phyloP scores from a whole-genome alignment of 2,888 invertebrate species.

The Papilio elwesi region DNA sequence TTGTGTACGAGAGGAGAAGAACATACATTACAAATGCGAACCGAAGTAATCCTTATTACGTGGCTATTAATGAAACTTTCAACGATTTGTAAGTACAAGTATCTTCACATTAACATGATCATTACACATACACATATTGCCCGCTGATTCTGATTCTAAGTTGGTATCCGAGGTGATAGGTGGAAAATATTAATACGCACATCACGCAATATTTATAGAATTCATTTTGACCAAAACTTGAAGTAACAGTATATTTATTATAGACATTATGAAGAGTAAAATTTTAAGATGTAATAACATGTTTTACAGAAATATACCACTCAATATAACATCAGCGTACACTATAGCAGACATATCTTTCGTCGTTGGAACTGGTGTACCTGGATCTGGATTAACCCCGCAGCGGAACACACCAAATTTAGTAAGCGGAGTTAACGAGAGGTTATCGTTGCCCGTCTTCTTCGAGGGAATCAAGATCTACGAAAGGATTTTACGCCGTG shows the following conservation, averaged over 20 bases:
- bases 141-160: not conserved
- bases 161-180: not conserved
- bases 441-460: not conserved
- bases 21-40: constrained; percentile 1
- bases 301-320: constrained; percentile 4
- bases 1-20: not conserved
- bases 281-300: too few relatives aligned
- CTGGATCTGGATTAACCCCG: constrained; percentile 4
- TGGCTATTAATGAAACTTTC: constrained; percentile 6
- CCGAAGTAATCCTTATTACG: constrained; percentile 14
- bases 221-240: too few relatives aligned
- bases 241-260: too few relatives aligned
- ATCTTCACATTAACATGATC: not conserved
- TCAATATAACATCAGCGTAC: not conserved
- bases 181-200: not conserved
- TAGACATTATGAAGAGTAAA: too few relatives aligned
- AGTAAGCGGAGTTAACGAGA: constrained; percentile 7
- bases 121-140: too few relatives aligned
- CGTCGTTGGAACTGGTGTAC: not conserved
- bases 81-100: constrained; percentile 13
- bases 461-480: constrained; percentile 12
- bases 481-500: constrained; percentile 6
- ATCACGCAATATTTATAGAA: too few relatives aligned
- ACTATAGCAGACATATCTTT: not conserved
- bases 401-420: constrained; percentile 10